Base-by-base conservation (phyloP, 2,797 vertebrate genomes). In the Macropodus opercularis region DNA sequence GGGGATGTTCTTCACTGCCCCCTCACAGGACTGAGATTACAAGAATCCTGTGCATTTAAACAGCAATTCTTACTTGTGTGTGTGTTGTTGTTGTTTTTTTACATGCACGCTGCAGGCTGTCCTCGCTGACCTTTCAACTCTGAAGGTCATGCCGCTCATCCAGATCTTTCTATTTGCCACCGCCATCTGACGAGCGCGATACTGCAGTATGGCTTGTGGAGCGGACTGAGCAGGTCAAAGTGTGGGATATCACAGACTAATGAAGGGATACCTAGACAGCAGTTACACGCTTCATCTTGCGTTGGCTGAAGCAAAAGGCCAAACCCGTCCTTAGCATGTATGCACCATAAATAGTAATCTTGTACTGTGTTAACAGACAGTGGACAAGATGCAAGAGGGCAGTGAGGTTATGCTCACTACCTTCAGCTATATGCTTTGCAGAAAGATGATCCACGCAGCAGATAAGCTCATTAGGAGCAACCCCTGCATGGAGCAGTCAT, bases 71-170 rank as follows among this genome's bases (percentile, higher is more conserved):
- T 2, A 49, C 17, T 26, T 72, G 43, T 60, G 39, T 59, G n/a
- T n/a, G n/a, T n/a, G n/a, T n/a, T n/a, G n/a, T n/a, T n/a, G n/a
- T n/a, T n/a, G n/a, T 74, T 75, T 73, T 57, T 85, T 64, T 83
- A 32, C 72, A 3, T 67, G 69, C 86, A 72, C 76, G 21, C 89
- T 85, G 39, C 93, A 99, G 98, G 98, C 98, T 52, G 97, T 99
- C 80, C 96, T 99, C 75, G 98, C 98, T 62, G 98, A 99, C 80
- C 95, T 99, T 79, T 99, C 97, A 8, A 99, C 98, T 44, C 91
- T 99, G 80, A 98, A 98, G 93, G 98, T 99, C 78, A 95, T 98
- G 92, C 98, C 98, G 39, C 96, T 99, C 89, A 95, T 99, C 89
- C 98, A 99, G 79, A 95, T 98, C 91, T 98, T 98, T 86, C 90